These are phyloP conservation scores for Antheraea yamamai DNA, from an alignment of 2,888 invertebrate genomes.

Conservation along the genomic window DNA sequence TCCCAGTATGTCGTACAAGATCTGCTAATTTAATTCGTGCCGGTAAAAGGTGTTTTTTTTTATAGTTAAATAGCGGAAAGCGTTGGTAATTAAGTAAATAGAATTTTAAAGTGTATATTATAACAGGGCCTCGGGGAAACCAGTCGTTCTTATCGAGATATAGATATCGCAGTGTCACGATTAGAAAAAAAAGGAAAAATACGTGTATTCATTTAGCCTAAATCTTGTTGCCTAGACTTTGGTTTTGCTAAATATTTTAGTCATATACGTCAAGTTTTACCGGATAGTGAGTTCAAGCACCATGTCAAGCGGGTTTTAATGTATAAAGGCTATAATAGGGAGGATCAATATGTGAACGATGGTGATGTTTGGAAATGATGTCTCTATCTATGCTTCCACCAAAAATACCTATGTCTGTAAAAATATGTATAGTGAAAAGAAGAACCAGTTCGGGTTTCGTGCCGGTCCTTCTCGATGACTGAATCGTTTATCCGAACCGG, in stretches of 20 bases:
- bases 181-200: neutral
- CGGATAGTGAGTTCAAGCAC: no score
- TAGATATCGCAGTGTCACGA: neutral
- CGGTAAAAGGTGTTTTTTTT: slow-evolving; percentile 2
- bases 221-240: neutral
- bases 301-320: no score
- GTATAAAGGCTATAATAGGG: no score
- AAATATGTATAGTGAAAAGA: no score
- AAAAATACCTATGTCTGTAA: no score
- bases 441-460: no score
- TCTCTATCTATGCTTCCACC: no score
- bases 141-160: neutral
- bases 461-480: no score
- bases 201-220: neutral
- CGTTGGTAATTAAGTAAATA: neutral
- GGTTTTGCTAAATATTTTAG: neutral
- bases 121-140: neutral
- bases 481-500: no score
- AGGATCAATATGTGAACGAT: no score
- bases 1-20: neutral
- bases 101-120: slow-evolving; percentile 5
- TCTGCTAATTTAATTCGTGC: slow-evolving; percentile 1
- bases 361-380: no score
- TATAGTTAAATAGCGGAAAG: neutral
- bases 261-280: no score